phyloP scores from a whole-genome alignment of 2,888 invertebrate species.

The Drosophila dives region DNA sequence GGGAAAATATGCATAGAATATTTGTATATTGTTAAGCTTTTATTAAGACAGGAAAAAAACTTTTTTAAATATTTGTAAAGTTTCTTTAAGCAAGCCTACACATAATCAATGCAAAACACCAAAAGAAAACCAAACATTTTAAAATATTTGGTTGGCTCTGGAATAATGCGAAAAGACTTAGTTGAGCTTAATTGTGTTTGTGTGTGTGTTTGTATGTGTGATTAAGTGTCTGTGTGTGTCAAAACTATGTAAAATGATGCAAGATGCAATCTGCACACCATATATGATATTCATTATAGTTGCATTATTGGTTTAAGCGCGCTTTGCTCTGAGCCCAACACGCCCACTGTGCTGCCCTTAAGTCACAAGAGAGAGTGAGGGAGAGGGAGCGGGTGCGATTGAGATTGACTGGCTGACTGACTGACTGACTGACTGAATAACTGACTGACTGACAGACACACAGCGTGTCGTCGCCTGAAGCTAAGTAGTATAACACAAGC shows the following conservation, averaged over 20 bases:
- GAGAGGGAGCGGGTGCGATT: too few species aligned
- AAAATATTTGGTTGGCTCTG: background rate
- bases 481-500: conserved; percentile 48
- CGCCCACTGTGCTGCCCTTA: conserved; percentile 69
- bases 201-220: background rate
- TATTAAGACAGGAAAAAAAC: background rate
- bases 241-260: background rate
- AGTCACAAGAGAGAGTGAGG: background rate
- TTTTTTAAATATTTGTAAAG: too few species aligned
- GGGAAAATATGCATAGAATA: background rate
- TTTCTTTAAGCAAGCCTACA: background rate
- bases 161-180: background rate
- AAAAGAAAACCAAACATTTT: background rate
- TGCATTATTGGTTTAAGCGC: conserved; percentile 47
- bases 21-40: background rate
- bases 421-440: conserved; percentile 9
- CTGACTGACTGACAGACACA: conserved; percentile 57
- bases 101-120: background rate
- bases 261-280: conserved; percentile 7
- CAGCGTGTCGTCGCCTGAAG: conserved; percentile 75
- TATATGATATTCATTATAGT: conserved; percentile 26
- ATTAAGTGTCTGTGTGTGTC: background rate
- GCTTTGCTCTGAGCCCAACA: conserved; percentile 39
- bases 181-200: background rate
- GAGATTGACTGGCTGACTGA: background rate